Evolutionary conservation across 2,797 vertebrate species (phyloP).

Genomic region (Myotis myotis): DNA sequence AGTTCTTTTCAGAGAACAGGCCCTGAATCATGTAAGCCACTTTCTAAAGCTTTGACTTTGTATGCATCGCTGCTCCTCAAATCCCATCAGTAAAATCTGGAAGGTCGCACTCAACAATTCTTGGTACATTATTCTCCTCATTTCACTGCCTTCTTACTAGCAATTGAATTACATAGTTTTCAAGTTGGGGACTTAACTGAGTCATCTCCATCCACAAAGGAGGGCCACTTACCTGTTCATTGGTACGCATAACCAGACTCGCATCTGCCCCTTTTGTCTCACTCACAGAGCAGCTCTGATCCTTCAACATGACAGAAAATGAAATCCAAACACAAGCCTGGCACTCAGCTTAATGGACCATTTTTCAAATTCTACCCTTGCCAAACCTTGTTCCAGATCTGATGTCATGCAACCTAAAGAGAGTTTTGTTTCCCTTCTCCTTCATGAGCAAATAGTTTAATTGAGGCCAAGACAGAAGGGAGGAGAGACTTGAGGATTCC

Average conservation of each 20-base stretch:
- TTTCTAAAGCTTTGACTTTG: not conserved
- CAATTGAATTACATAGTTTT: not conserved
- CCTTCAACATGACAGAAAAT: not conserved
- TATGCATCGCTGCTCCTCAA: not conserved
- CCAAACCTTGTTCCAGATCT: not conserved
- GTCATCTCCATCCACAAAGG: not conserved
- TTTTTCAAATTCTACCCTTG: not conserved
- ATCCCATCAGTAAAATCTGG: not conserved
- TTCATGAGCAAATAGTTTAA: not conserved
- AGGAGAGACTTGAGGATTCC: not conserved
- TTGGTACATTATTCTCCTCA: not conserved
- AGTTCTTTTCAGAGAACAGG: not conserved
- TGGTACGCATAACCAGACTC: not conserved
- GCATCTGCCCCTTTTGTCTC: not conserved
- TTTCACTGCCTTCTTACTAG: not conserved
- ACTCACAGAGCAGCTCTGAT: not conserved
- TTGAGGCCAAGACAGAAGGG: not conserved
- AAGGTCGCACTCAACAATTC: not conserved
- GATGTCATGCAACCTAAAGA: not conserved
- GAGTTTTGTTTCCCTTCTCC: not conserved
- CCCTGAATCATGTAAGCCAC: not conserved
- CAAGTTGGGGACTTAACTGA: not conserved
- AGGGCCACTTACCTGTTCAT: not conserved
- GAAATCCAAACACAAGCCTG: not conserved
- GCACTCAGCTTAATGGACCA: not conserved